Base-by-base conservation (phyloP, 1,140 invertebrate species). In the Zaprionus gabonicus region DNA sequence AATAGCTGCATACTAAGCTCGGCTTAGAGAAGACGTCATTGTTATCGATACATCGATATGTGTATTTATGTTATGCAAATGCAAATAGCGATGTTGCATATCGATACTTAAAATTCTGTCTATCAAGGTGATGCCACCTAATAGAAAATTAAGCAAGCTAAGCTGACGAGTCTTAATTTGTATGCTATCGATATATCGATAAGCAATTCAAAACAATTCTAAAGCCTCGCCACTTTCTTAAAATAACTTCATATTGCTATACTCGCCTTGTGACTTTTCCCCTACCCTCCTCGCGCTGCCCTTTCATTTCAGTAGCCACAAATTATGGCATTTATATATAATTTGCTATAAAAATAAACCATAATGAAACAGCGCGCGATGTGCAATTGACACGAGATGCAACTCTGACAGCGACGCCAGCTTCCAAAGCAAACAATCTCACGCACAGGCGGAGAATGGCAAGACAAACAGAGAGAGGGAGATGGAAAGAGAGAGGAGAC, bases 301-400 rank as follows among this genome's bases (percentile, higher is more conserved):
- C 75, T 46, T 65, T 78, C 41, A 81, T 84, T 84, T 81, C 57
- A 72, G 66, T 63, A 66, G 59, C 57, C 31, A 23, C 51, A 90
- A 88, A 88, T 88, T 84, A 81, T 84, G 88, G 84, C 81, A 75
- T 84, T 88, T 88, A 88, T 81, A 79, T 76, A 88, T 90, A 88
- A 88, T 88, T 88, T 78, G 56, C 68, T 68, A 84, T 81, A 81
- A 88, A 87, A 90, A 81, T 84, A 83, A 78, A 81, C 34, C 71
- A 46, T 87, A 87, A 88, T 88, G 81, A 84, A 88, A 76, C 81
- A 84, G 68, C 44, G 58, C 81, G 66, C 74, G 81, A 88, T 88
- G 81, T 84, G 85, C 71, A 81, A 84, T 88, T 88, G 84, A 84
- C 84, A 88, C 76, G 84, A 90, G 88, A 68, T 71, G 66, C 75